These are phyloP conservation scores for Staurois parvus DNA, from an alignment of 2,797 vertebrate genomes.

Conservation along the genomic window DNA sequence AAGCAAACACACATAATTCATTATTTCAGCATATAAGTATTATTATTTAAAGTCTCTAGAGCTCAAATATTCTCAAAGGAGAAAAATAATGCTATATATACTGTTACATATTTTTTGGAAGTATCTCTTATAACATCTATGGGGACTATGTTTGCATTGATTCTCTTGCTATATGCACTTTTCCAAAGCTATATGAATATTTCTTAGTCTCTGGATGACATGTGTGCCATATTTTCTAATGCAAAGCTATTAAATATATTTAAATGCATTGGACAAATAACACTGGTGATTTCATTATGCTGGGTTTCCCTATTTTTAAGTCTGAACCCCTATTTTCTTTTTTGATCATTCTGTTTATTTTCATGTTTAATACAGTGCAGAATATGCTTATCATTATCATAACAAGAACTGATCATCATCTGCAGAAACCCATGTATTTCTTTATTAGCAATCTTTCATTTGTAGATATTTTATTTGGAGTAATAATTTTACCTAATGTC, in stretches of 20 bases:
- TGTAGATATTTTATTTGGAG: constrained; percentile 67
- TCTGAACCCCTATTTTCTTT: constrained; percentile 4
- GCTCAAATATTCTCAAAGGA: not conserved
- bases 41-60: not conserved
- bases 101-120: not conserved
- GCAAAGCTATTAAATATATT: not conserved
- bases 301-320: constrained; percentile 24
- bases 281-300: constrained; percentile 4
- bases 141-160: not conserved
- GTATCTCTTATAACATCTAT: not conserved
- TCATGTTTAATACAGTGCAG: constrained; percentile 39
- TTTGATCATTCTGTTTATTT: not conserved
- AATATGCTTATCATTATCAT: constrained; percentile 63
- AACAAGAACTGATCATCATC: constrained; percentile 42
- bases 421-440: constrained; percentile 68
- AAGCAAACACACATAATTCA: not conserved
- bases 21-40: not conserved
- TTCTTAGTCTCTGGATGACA: not conserved
- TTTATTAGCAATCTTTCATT: constrained; percentile 67
- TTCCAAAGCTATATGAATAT: not conserved
- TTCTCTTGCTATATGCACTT: not conserved
- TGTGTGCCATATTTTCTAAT: not conserved
- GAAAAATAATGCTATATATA: not conserved
- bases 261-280: not conserved
- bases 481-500: constrained; percentile 67